These are phyloP conservation scores for Escarpia spicata DNA, from an alignment of 2,888 invertebrate species.

Conservation along the genomic window DNA sequence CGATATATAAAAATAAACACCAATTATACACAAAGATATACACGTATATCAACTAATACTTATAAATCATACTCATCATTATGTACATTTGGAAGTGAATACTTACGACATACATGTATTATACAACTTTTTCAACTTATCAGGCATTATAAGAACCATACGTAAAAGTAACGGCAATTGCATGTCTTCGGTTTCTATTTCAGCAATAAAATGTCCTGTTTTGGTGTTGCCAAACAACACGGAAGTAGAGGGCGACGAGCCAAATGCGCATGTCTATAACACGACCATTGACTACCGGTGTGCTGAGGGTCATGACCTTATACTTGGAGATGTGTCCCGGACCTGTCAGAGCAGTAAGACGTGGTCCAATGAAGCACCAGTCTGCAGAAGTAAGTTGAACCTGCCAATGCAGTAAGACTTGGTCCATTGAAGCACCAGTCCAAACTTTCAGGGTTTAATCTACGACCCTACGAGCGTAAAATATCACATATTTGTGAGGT, in stretches of 20 bases:
- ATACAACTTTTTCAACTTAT: no score
- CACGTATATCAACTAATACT: no score
- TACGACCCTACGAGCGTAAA: background rate
- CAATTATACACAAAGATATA: no score
- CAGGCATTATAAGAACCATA: no score
- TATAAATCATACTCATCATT: no score
- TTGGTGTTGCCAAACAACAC: conserved; percentile 10
- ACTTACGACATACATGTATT: no score
- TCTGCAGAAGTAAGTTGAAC: background rate
- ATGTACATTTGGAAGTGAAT: no score
- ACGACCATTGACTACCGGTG: background rate
- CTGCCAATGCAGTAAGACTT: background rate
- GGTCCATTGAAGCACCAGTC: background rate
- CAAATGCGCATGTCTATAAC: background rate
- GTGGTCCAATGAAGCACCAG: background rate
- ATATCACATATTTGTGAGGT: background rate
- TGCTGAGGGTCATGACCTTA: background rate
- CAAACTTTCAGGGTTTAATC: background rate
- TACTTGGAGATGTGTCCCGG: no score
- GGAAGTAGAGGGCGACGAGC: background rate
- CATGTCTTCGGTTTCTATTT: background rate
- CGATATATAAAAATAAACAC: no score
- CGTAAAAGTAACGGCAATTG: no score
- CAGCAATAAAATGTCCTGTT: background rate
- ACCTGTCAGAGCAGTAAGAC: background rate